A percentile compares a stretch with the other conserved stretches of the same genome.
These are phyloP conservation scores for Burhinus bistriatus DNA, from an alignment of 2,113 vertebrate species.

Conservation along the genomic window DNA sequence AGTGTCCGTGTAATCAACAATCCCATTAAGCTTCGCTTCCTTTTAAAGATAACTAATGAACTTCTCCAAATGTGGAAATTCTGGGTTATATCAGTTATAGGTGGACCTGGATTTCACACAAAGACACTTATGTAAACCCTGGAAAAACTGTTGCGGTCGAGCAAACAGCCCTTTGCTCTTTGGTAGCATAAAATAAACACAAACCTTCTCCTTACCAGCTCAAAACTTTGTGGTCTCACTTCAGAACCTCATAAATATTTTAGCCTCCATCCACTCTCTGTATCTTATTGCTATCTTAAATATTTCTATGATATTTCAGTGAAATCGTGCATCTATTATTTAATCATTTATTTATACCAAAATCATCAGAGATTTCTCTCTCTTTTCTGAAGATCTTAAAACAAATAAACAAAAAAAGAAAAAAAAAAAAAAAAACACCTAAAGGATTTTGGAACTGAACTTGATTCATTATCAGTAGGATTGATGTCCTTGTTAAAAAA, in stretches of 20 bases:
- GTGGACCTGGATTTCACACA: not conserved
- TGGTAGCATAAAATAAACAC: not conserved
- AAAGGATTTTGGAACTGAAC: not conserved
- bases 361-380: not conserved
- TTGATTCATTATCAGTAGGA: not conserved
- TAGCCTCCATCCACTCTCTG: not conserved
- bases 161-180: not conserved
- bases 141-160: not conserved
- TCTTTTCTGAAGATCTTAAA: not conserved
- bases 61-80: not conserved
- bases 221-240: not conserved
- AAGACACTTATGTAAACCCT: not conserved
- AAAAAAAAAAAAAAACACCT: not conserved
- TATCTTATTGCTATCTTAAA: not conserved
- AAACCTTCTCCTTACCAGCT: not conserved
- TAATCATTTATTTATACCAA: not conserved
- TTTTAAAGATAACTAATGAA: not conserved
- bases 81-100: not conserved
- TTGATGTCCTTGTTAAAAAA: not conserved
- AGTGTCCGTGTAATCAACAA: not conserved
- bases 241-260: not conserved
- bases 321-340: fast-evolving
- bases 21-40: not conserved
- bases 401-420: not conserved
- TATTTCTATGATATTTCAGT: not conserved